Conservation (phyloP, 2,888 invertebrate genomes). For the Ypsolopha sequella region DNA sequence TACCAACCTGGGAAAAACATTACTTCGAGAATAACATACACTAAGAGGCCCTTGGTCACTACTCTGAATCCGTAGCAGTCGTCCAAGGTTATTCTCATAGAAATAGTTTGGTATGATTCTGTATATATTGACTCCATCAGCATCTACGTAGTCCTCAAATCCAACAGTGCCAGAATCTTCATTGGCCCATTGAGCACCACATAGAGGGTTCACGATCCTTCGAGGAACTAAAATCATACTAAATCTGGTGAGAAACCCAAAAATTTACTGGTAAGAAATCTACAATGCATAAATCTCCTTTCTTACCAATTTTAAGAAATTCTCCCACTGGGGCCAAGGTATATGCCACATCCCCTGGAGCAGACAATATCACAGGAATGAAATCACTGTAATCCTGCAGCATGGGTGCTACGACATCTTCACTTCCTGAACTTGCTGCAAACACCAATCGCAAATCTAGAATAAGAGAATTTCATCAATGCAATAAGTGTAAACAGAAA, state of each 20-base stretch:
- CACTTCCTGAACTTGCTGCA: constrained; percentile 10
- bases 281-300: not conserved
- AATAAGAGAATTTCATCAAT: constrained; percentile 1
- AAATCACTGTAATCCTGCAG: constrained; percentile 9
- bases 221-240: constrained; percentile 56
- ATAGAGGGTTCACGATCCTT: constrained; percentile 61
- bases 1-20: constrained; percentile 12
- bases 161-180: constrained; percentile 30
- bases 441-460: constrained; percentile 13
- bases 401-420: constrained; percentile 9
- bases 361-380: constrained; percentile 10
- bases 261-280: not conserved
- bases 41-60: constrained; percentile 47
- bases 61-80: constrained; percentile 54
- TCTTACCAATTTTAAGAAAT: constrained; percentile 2
- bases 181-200: constrained; percentile 46
- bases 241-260: not conserved
- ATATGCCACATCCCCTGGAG: constrained; percentile 7
- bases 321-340: constrained; percentile 7
- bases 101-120: constrained; percentile 75
- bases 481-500: too few relatives aligned
- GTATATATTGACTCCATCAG: constrained; percentile 67
- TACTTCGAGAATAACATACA: constrained; percentile 69
- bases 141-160: constrained; percentile 64
- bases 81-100: constrained; percentile 39